A percentile compares a stretch with the other conserved stretches of the same genome.
These are phyloP conservation scores for Spinus olivaceus DNA, from an alignment of 2,797 vertebrate genomes.

Conservation along the genomic window DNA sequence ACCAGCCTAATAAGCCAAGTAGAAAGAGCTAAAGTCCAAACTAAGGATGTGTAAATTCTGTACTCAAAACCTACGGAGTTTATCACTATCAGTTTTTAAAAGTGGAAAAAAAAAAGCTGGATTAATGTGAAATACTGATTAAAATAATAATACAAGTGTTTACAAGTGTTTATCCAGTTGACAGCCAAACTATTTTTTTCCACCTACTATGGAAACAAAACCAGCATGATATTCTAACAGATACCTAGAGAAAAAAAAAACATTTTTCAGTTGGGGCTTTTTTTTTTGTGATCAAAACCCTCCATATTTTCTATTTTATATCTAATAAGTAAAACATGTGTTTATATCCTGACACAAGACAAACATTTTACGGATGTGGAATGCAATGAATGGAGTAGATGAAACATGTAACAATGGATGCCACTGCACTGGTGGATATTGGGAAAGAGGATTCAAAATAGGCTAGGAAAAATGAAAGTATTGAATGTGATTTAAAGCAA, in stretches of 20 bases:
- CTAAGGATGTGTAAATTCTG: neutral
- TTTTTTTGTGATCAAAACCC: neutral
- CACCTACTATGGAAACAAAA: neutral
- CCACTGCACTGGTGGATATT: neutral
- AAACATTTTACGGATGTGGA: neutral
- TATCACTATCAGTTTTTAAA: neutral
- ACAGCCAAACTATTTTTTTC: neutral
- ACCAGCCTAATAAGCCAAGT: neutral
- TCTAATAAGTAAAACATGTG: neutral
- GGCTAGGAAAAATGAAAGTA: neutral
- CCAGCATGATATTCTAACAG: neutral
- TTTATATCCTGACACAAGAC: neutral
- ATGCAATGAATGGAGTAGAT: neutral
- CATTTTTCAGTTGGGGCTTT: neutral
- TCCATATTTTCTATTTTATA: neutral
- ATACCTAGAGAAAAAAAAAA: neutral
- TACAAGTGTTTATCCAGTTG: neutral
- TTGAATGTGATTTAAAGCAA: neutral
- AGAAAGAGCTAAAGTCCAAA: neutral
- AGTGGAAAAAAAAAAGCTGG: neutral
- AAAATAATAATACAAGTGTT: neutral
- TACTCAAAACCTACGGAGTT: neutral
- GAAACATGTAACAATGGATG: accelerated
- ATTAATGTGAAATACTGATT: neutral
- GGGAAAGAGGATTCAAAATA: neutral